Evolutionary conservation across 2,113 vertebrate genomes (phyloP), one percentile per base, ranked within the genome.

Genomic region (Struthidea cinerea): DNA sequence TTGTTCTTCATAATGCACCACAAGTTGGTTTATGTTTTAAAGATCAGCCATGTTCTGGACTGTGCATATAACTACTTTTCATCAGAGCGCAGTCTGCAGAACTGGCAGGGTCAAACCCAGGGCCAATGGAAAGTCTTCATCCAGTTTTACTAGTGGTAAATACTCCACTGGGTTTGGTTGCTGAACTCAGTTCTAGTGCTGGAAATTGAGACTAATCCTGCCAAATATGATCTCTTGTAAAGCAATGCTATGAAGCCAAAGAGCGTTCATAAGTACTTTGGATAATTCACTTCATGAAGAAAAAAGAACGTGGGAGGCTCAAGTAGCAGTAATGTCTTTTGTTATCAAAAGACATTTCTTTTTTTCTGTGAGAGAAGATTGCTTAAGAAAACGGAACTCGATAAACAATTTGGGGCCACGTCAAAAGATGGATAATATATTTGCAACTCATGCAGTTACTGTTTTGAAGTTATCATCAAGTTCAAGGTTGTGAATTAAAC

Each of bases 121-220:
- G 32, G 46, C 16, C 3, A 1, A 6, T 0, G 1, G 46, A 61
- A 93, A 65, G 21, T 33, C 22, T 50, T 85, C 3, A 0, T 20
- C 14, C 37, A 85, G 42, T 28, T 75, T 50, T 63, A n/a, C 4
- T 20, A 13, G 10, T 11, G 11, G 9, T 32, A 70, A 77, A 74
- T 39, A 10, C 24, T 76, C 21, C 35, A 35, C 8, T 55, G 46
- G 11, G 3, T 39, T 64, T 76, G 50, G 22, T 33, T 71, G 26
- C 26, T 88, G 37, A 84, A 68, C 26, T 76, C 35, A 22, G 16
- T 67, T 76, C 30, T 79, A 13, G 15, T 88, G 32, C 9, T 90
- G 35, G 70, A 90, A 94, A 88, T 14, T n/a, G n/a, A 75, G 35
- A 86, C 14, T 35, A 87, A 68, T 60, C 24, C 20, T 67, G 70